Percentiles rank a stretch among this genome's conserved stretches.
Evolutionary conservation across 2,113 vertebrate genomes (phyloP).

Genomic region (Tachysurus vachellii): DNA sequence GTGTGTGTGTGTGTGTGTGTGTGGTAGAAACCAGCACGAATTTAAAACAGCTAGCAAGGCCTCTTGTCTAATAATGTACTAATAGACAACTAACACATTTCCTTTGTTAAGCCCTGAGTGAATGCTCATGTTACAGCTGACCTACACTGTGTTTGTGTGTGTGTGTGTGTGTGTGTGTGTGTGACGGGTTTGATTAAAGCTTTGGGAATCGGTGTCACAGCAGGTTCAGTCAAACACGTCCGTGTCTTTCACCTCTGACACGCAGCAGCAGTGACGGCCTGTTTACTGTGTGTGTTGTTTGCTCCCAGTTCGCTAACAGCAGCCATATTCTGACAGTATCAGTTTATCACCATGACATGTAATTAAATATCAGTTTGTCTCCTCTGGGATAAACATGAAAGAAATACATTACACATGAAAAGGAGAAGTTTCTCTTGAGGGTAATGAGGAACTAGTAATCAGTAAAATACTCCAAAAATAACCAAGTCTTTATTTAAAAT

Average conservation of each 20-base stretch:
- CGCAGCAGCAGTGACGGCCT: neutral
- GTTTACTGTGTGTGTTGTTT: conserved; percentile 4
- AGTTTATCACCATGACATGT: conserved; percentile 2
- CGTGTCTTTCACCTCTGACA: conserved; percentile 49
- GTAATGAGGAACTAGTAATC: neutral
- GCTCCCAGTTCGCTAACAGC: conserved; percentile 5
- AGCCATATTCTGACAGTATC: conserved; percentile 7
- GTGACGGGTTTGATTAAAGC: conserved; percentile 39
- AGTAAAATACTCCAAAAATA: neutral
- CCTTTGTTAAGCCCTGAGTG: neutral
- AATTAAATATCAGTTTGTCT: conserved; percentile 16
- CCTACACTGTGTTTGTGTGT: conserved; percentile 12
- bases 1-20: neutral
- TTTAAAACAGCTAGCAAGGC: neutral
- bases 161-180: conserved; percentile 14
- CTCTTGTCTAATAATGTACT: neutral
- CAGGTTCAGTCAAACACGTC: conserved; percentile 39
- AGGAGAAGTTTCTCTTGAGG: neutral
- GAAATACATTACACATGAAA: neutral
- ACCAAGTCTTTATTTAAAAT: neutral
- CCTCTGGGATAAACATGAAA: neutral
- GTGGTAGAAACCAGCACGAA: neutral
- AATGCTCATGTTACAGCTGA: neutral
- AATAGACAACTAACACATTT: neutral
- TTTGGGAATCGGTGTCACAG: conserved; percentile 45